Percentiles rank a stretch among this genome's conserved stretches.
Conservation (phyloP, 2,888 invertebrate species). For the Drosophila lutescens region DNA sequence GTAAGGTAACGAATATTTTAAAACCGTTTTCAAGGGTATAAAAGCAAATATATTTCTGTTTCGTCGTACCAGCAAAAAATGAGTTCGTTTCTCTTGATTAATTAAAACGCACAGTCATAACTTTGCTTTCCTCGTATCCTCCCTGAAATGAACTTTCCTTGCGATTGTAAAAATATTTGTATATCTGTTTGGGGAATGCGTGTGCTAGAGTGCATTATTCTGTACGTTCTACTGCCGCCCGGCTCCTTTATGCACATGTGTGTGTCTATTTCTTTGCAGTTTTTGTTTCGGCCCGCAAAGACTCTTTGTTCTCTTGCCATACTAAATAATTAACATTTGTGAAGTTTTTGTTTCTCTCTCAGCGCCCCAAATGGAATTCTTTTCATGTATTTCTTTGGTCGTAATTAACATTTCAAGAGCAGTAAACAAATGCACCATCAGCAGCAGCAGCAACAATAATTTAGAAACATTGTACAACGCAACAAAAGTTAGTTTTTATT, state of each 20-base stretch:
- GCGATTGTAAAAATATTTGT: slow-evolving; percentile 13
- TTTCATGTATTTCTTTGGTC: slow-evolving; percentile 28
- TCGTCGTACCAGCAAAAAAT: not conserved
- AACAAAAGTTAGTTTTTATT: slow-evolving; percentile 38
- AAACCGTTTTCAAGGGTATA: no score
- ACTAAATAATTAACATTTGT: slow-evolving; percentile 40
- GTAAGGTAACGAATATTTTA: no score
- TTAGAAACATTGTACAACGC: slow-evolving; percentile 19
- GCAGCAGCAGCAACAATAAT: slow-evolving; percentile 14
- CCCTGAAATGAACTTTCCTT: slow-evolving; percentile 9
- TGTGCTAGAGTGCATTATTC: slow-evolving; percentile 27
- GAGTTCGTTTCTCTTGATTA: slow-evolving; percentile 16
- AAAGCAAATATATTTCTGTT: no score
- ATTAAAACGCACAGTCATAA: slow-evolving; percentile 32
- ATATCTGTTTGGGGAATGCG: not conserved
- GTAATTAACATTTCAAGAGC: slow-evolving; percentile 42
- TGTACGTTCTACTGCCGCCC: not conserved
- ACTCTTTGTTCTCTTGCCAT: slow-evolving; percentile 22
- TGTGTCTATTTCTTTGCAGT: slow-evolving; percentile 15
- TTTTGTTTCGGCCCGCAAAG: slow-evolving; percentile 14
- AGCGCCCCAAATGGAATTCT: slow-evolving; percentile 23
- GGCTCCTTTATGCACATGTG: not conserved
- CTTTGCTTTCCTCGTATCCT: slow-evolving; percentile 6
- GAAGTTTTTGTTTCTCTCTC: slow-evolving; percentile 39
- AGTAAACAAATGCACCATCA: slow-evolving; percentile 33